Evolutionary conservation across 1,140 invertebrate genomes (phyloP), one percentile per base, ranked within the genome.

Genomic region (Hycleus cichorii): DNA sequence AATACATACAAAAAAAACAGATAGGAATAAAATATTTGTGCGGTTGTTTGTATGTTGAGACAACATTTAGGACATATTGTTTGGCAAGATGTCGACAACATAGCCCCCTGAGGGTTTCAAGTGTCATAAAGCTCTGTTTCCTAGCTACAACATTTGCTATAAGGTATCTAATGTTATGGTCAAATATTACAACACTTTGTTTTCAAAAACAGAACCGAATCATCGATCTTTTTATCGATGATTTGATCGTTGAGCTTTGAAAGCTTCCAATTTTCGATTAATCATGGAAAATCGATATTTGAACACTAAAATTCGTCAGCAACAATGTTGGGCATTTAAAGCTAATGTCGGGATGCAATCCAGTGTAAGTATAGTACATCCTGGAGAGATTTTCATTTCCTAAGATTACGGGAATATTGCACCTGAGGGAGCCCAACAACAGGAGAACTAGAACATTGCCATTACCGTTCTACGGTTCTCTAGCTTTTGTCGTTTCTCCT

Each of bases 331-430:
- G 24, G n/a, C 27, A 26, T 47, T 43, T 45, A 53, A 32, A 53
- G 26, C 42, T 46, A 53, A 53, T 53, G 51, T 46, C 45, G 42
- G 47, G 7, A 56, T 56, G 49, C 43, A 57, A 56, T 63, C 56
- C 55, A 57, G 55, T 50, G 40, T 11, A 40, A 7, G 52, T 47
- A 45, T 44, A 49, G 56, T 51, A 58, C 63, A 59, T 64, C 47
- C 47, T 53, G 50, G 47, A 59, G 56, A 54, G 60, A 60, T 65
- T 65, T 63, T 65, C 64, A 65, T 65, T 65, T 60, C 47, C 49
- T 44, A 56, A 65, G 64, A 65, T 65, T 65, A 52, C 58, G 58
- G 54, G 49, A 53, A 59, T 57, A 65, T 54, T 55, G 60, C 64
- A 65, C 64, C 64, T 65, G 60, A 45, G 64, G 64, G 64, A 65